A percentile compares a stretch with the other conserved stretches of the same genome.
Evolutionary conservation across 2,888 invertebrate species (phyloP).

Genomic region (Drosophila kanekoi): DNA sequence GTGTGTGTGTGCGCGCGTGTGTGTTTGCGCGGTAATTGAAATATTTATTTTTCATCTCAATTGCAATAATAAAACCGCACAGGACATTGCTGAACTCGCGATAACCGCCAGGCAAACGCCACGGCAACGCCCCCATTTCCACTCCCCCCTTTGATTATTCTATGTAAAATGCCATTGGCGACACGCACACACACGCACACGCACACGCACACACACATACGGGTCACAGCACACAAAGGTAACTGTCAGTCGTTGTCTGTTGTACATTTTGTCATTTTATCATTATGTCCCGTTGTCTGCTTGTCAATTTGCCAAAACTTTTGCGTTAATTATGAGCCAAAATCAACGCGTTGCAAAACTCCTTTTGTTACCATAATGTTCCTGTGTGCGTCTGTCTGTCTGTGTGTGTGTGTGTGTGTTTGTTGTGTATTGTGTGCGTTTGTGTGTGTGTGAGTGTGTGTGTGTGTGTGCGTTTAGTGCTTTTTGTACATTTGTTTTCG

Average conservation of each 20-base stretch:
- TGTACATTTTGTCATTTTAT: conserved; percentile 54
- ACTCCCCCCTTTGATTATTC: conserved; percentile 1
- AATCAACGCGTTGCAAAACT: conserved; percentile 66
- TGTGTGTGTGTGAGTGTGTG: conserved; percentile 11
- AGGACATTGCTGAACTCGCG: conserved; percentile 55
- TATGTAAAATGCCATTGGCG: conserved; percentile 45
- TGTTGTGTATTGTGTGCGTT: conserved; percentile 5
- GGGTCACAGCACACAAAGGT: conserved; percentile 55
- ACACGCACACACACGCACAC: conserved; percentile 7
- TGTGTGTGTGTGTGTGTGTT: not conserved
- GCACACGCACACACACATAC: conserved; percentile 4
- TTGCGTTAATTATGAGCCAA: conserved; percentile 77
- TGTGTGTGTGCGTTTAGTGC: conserved; percentile 20
- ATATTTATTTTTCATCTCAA: conserved; percentile 79
- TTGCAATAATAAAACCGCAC: conserved; percentile 74
- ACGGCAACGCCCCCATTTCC: conserved; percentile 11
- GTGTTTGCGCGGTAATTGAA: conserved; percentile 64
- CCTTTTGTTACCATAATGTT: conserved; percentile 50
- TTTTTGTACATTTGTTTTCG: conserved; percentile 75
- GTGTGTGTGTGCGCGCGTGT: not conserved
- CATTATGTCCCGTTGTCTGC: conserved; percentile 48
- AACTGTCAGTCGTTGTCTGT: conserved; percentile 66
- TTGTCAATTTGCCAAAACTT: conserved; percentile 77
- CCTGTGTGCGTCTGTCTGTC: too few relatives aligned
- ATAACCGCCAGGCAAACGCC: conserved; percentile 50